Evolutionary conservation across 1,140 invertebrate genomes (phyloP), one percentile per base, ranked within the genome.

Genomic region (Bombus confusus): DNA sequence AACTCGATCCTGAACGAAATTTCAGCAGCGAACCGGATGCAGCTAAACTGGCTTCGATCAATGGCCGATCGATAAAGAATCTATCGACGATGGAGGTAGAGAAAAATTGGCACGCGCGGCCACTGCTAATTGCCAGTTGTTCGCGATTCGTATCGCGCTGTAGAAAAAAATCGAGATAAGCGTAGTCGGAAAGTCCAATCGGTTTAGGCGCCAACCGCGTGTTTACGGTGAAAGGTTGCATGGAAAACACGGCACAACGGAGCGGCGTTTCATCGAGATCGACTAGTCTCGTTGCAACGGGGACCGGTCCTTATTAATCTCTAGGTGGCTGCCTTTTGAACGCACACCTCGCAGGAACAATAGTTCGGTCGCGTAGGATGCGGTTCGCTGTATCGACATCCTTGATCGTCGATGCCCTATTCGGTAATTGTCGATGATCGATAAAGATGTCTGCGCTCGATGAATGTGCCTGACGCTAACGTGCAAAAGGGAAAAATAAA

Each of bases 201-300:
- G 68, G 71, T 80, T 85, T 85, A 87, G 77, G 83, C 83, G 83
- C 83, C 83, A 64, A 85, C 71, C 76, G 83, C 75, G 74, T 76
- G 71, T 85, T 85, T 75, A 85, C 57, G 86, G 86, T 87, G 86
- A 87, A 87, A 87, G 86, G 86, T 87, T 79, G 72, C 64, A 62
- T 8, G 74, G 76, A 52, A 77, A 87, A 87, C 43, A 69, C 59
- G 82, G n/a, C 31, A 41, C n/a, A 66, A 66, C 68, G 64, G 25
- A 37, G 31, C 41, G 47, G 47, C 18, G 72, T 66, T 76, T 41
- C 72, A 76, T 79, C 83, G 83, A 62, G 83, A 37, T 25, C n/a
- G 76, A 57, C 83, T 64, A 43, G 41, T 77, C 81, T 52, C 74
- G 34, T 47, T 52, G 74, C 81, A 31, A 34, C 12, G 83, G 83